A percentile compares a stretch with the other conserved stretches of the same genome.
Evolutionary conservation across 2,888 invertebrate genomes (phyloP).

Genomic region (Nezara viridula): DNA sequence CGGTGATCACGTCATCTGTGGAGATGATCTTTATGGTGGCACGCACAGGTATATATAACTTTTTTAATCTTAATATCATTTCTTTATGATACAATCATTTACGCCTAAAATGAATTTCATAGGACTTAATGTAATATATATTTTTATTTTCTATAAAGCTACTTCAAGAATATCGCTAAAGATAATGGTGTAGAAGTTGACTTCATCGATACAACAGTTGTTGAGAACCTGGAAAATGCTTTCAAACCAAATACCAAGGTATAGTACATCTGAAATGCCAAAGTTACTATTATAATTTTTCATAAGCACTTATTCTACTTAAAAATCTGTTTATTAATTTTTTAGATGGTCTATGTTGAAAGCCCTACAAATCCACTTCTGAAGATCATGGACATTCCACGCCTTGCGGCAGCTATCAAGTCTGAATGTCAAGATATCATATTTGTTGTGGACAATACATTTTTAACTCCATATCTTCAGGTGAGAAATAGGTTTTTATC

Average conservation of each 20-base stretch:
- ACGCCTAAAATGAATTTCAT: too few species aligned
- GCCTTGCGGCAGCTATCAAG: conserved; percentile 75
- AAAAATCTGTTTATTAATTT: too few species aligned
- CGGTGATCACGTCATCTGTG: too few species aligned
- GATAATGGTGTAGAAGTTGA: conserved; percentile 81
- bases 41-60: conserved; percentile 76
- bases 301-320: too few species aligned
- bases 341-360: too few species aligned
- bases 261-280: background rate
- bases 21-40: conserved; percentile 98
- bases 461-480: conserved; percentile 88
- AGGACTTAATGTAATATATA: too few species aligned
- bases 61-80: background rate
- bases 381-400: too few species aligned
- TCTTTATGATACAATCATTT: background rate
- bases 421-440: conserved; percentile 72
- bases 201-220: conserved; percentile 83
- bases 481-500: too few species aligned
- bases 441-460: conserved; percentile 90
- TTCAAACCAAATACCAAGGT: conserved; percentile 90
- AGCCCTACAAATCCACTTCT: too few species aligned
- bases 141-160: background rate
- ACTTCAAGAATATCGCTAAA: conserved; percentile 73
- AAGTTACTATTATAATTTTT: too few species aligned
- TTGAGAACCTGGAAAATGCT: conserved; percentile 76